Conservation (phyloP, 2,888 invertebrate species). For the Morpho helenor region DNA sequence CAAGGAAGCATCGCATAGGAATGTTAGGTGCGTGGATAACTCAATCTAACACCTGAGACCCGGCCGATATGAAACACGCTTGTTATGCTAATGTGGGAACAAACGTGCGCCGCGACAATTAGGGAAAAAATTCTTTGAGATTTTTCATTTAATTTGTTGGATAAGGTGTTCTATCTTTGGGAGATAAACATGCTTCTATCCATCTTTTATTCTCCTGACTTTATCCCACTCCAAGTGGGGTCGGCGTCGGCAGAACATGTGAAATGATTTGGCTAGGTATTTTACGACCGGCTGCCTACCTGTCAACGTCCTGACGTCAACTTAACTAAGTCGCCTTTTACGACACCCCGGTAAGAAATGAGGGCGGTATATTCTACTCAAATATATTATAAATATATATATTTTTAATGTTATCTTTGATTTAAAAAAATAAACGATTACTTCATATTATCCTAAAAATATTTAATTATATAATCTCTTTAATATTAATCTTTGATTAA, state of each 20-base stretch:
- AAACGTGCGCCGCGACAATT: background rate
- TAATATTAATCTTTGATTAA: too few relatives aligned
- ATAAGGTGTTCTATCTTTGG: background rate
- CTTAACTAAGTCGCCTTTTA: too few relatives aligned
- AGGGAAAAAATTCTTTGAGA: constrained; percentile 1
- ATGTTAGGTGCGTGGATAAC: constrained; percentile 32
- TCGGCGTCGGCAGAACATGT: too few relatives aligned
- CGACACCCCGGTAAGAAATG: too few relatives aligned
- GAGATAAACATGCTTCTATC: background rate
- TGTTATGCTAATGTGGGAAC: constrained; percentile 23
- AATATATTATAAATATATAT: too few relatives aligned
- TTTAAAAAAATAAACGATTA: background rate
- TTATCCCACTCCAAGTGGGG: too few relatives aligned
- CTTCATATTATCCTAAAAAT: background rate
- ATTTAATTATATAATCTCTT: too few relatives aligned
- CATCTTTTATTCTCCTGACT: background rate
- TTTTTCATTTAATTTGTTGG: too few relatives aligned
- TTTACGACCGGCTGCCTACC: too few relatives aligned
- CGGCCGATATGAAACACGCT: constrained; percentile 2
- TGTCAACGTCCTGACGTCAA: too few relatives aligned
- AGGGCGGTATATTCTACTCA: too few relatives aligned
- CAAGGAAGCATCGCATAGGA: constrained; percentile 16
- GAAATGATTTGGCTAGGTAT: too few relatives aligned
- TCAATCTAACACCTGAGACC: constrained; percentile 36
- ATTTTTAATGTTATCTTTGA: background rate